These are phyloP conservation scores for Physella acuta DNA, from an alignment of 1,140 invertebrate genomes.

Conservation along the genomic window DNA sequence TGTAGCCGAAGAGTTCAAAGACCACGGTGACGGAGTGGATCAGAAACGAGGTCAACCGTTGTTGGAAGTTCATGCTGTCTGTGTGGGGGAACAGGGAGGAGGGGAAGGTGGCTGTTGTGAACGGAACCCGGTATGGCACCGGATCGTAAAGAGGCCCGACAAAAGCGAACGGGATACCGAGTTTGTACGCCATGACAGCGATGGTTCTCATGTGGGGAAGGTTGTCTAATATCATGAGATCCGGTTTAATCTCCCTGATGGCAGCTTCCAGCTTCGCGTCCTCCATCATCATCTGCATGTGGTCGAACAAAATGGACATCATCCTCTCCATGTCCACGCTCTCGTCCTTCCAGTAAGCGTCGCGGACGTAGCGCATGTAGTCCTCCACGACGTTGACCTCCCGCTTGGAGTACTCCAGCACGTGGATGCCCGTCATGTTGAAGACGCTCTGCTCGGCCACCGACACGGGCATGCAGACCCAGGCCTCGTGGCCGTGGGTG, in stretches of 20 bases:
- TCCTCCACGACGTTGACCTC: constrained; percentile 1
- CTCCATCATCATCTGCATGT: constrained; percentile 1
- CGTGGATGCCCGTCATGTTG: constrained; percentile 18
- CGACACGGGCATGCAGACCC: constrained; percentile 25
- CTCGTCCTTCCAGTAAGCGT: constrained; percentile 17
- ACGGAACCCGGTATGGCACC: constrained; percentile 1
- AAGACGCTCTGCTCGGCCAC: constrained; percentile 12
- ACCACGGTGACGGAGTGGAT: background rate
- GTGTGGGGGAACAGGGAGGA: background rate
- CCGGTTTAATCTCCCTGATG: constrained; percentile 8
- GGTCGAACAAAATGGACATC: background rate
- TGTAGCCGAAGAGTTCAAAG: background rate
- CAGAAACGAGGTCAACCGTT: constrained; percentile 5
- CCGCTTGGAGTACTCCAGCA: constrained; percentile 5
- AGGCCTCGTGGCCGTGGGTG: constrained; percentile 21
- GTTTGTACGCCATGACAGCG: constrained; percentile 24
- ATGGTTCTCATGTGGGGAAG: constrained; percentile 16
- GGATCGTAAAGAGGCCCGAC: constrained; percentile 19
- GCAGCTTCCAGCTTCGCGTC: background rate
- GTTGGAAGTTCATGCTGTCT: constrained; percentile 20
- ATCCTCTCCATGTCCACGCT: constrained; percentile 10
- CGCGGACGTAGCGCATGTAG: constrained; percentile 4
- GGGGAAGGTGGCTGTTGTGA: constrained; percentile 13
- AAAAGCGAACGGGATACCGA: constrained; percentile 28
- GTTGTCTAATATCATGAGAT: constrained; percentile 27